Conservation (phyloP, 1,140 invertebrate genomes). For the Eumaeus atala region DNA sequence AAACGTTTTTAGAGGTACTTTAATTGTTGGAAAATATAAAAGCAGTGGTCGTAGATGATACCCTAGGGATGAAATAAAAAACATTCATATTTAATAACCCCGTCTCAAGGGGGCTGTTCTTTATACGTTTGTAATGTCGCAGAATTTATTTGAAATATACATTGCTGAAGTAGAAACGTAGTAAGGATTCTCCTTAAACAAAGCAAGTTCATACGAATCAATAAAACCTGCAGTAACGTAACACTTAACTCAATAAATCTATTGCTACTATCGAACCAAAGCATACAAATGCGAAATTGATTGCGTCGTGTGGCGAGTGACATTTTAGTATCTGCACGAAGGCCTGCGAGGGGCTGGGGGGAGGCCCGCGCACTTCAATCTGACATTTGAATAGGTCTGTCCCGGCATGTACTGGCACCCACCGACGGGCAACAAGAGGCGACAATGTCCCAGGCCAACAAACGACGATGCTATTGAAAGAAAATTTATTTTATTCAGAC, state of each 20-base stretch:
- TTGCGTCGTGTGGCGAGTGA: slow-evolving; percentile 69
- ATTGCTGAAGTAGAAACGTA: too few species aligned
- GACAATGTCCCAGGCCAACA: slow-evolving; percentile 61
- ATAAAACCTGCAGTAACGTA: slow-evolving; percentile 20
- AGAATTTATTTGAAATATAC: neutral
- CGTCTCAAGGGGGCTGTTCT: too few species aligned
- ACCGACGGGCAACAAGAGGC: slow-evolving; percentile 57
- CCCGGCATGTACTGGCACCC: slow-evolving; percentile 65
- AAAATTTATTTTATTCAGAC: slow-evolving; percentile 66
- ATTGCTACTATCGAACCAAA: slow-evolving; percentile 52
- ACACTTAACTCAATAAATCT: slow-evolving; percentile 49
- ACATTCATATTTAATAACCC: neutral
- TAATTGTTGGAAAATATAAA: slow-evolving; percentile 11
- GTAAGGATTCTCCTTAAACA: neutral
- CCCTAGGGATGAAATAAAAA: slow-evolving; percentile 7
- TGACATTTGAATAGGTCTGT: slow-evolving; percentile 72
- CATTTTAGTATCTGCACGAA: slow-evolving; percentile 58
- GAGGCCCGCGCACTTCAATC: slow-evolving; percentile 39
- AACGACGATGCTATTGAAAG: slow-evolving; percentile 63
- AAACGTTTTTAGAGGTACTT: too few species aligned
- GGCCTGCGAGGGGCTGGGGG: slow-evolving; percentile 26
- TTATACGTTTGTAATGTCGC: too few species aligned
- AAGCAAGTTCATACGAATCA: slow-evolving; percentile 9
- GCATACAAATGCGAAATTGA: slow-evolving; percentile 72
- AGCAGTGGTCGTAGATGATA: neutral